Percentiles rank a stretch among this genome's conserved stretches.
These are phyloP conservation scores for Caenorhabditis sp. DNA, from an alignment of 2,888 invertebrate species.

Conservation along the genomic window DNA sequence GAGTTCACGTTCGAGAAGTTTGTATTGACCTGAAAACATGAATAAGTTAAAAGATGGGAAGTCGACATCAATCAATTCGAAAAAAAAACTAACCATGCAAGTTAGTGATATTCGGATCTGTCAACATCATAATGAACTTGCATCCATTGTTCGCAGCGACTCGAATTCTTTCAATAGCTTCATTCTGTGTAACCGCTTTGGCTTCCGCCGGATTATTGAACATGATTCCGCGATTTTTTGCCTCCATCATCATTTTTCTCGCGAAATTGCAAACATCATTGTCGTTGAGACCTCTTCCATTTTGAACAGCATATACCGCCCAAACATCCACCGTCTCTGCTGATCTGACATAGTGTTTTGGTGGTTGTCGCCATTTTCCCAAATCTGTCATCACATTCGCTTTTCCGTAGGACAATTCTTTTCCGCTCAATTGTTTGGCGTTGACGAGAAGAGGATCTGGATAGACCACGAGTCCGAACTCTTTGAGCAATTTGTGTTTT, in stretches of 20 bases:
- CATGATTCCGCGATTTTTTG: slow-evolving; percentile 9
- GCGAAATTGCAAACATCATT: neutral
- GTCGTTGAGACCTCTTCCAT: neutral
- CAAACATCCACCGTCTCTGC: slow-evolving; percentile 11
- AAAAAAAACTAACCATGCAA: slow-evolving; percentile 14
- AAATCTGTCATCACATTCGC: neutral
- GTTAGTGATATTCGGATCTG: slow-evolving; percentile 28
- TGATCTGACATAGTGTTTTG: slow-evolving; percentile 2
- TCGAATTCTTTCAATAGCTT: slow-evolving; percentile 7
- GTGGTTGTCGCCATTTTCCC: slow-evolving; percentile 12
- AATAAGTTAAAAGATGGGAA: neutral
- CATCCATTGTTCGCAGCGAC: slow-evolving; percentile 6
- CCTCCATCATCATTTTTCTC: neutral
- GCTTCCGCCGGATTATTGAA: slow-evolving; percentile 10
- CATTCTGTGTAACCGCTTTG: neutral
- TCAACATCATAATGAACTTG: slow-evolving; percentile 29
- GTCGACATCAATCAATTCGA: neutral
- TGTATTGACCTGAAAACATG: slow-evolving; percentile 2
- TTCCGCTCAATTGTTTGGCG: neutral
- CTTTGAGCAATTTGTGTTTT: slow-evolving; percentile 9
- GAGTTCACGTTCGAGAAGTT: slow-evolving; percentile 13
- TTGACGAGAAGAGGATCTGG: neutral
- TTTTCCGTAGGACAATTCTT: neutral
- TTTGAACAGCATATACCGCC: slow-evolving; percentile 14
- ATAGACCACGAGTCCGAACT: slow-evolving; percentile 25